Evolutionary conservation across 1,140 invertebrate genomes (phyloP).

Genomic region (Ostrea denselamellosa): DNA sequence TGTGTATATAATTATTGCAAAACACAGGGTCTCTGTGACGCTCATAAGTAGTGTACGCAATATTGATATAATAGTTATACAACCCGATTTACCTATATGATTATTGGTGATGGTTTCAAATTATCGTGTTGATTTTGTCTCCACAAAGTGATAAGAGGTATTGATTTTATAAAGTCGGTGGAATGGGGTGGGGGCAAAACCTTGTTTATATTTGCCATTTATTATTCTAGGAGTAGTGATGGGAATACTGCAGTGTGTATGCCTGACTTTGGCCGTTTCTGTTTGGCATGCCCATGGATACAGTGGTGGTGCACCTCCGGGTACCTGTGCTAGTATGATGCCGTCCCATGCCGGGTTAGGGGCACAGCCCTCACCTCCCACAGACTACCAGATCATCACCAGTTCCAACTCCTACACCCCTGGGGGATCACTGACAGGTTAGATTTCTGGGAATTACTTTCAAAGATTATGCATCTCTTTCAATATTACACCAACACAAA

Average conservation of each 20-base stretch:
- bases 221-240: background rate
- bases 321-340: slow-evolving; percentile 25
- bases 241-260: background rate
- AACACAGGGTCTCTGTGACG: no score
- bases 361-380: background rate
- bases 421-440: slow-evolving; percentile 24
- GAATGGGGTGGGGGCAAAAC: background rate
- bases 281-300: slow-evolving; percentile 8
- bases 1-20: no score
- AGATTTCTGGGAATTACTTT: background rate
- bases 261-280: background rate
- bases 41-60: no score
- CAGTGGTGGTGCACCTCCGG: background rate
- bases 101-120: no score
- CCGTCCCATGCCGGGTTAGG: background rate
- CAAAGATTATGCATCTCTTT: no score
- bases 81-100: no score
- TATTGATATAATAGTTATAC: no score
- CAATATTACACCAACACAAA: no score
- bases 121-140: no score
- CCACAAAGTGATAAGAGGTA: background rate
- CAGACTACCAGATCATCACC: slow-evolving; percentile 3
- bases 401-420: slow-evolving; percentile 34
- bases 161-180: background rate
- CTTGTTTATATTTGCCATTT: background rate